phyloP scores from a whole-genome alignment of 1,140 invertebrate genomes.

The Dufourea novaeangliae region DNA sequence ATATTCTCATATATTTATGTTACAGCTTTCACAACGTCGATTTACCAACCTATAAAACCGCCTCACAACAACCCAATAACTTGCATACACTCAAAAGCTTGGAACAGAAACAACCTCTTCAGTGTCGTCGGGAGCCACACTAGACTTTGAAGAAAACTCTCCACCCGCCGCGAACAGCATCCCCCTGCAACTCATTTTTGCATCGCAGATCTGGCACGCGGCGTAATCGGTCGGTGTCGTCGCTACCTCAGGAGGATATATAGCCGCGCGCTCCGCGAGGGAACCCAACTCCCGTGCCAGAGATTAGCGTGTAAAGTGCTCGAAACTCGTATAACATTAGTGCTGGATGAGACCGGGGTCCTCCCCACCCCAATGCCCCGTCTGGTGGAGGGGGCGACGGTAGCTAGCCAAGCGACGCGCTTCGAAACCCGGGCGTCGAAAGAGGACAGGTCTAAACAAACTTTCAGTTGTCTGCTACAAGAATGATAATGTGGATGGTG shows the following conservation, averaged over 20 bases:
- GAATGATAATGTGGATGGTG: constrained; percentile 75
- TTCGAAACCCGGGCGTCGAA: constrained; percentile 21
- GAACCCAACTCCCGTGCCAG: constrained; percentile 37
- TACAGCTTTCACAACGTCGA: no score
- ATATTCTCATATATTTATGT: no score
- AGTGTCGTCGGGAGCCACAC: no score
- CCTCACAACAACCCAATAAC: no score
- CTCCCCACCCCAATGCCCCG: neutral
- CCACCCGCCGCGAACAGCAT: no score
- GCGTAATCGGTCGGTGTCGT: constrained; percentile 30
- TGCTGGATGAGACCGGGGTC: constrained; percentile 43
- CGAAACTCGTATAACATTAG: constrained; percentile 69
- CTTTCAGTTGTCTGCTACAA: constrained; percentile 73
- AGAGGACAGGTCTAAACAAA: constrained; percentile 67
- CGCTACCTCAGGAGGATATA: constrained; percentile 4
- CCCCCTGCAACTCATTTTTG: no score
- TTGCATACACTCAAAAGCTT: no score
- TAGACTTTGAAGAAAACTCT: neutral
- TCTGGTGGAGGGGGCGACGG: neutral
- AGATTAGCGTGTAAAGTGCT: constrained; percentile 71
- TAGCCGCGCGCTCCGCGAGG: neutral
- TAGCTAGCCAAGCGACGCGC: constrained; percentile 12
- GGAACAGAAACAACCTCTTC: no score
- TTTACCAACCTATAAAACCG: no score
- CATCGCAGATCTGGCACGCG: neutral